phyloP scores from a whole-genome alignment of 2,113 vertebrate genomes.

The Aramus guarauna region DNA sequence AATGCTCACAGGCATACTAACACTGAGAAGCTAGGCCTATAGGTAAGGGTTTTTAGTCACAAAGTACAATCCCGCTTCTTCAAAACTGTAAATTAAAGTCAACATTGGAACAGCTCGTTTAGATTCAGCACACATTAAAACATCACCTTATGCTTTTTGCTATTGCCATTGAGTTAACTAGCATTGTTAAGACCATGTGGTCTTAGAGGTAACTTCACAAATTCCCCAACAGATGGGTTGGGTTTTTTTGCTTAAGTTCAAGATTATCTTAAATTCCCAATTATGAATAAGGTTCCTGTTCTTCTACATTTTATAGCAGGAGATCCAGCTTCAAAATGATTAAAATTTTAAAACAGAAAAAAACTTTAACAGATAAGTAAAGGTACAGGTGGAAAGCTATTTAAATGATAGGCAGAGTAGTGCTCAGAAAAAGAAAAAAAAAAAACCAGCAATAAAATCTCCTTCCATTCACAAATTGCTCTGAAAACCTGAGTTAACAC shows the following conservation, averaged over 20 bases:
- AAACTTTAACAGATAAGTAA: not conserved
- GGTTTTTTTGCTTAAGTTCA: not conserved
- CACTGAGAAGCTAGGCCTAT: not conserved
- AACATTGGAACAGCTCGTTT: not conserved
- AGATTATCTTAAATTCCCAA: not conserved
- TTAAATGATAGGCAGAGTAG: not conserved
- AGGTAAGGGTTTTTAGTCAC: not conserved
- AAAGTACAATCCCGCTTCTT: not conserved
- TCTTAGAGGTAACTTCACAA: not conserved
- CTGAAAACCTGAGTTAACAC: slow-evolving; percentile 24
- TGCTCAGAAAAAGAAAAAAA: not conserved
- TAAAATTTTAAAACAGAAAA: not conserved
- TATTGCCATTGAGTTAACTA: not conserved
- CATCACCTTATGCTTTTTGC: not conserved
- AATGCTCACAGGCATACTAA: not conserved
- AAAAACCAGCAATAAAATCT: not conserved
- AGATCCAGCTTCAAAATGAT: not conserved
- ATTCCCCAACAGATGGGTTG: not conserved
- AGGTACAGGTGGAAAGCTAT: not conserved
- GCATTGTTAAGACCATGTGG: fast-evolving
- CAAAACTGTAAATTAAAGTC: not conserved
- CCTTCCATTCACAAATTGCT: slow-evolving; percentile 1
- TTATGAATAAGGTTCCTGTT: not conserved
- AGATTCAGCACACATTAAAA: not conserved
- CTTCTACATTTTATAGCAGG: not conserved